Base-by-base conservation (phyloP, 2,888 invertebrate species). In the Cremastinae sp. region DNA sequence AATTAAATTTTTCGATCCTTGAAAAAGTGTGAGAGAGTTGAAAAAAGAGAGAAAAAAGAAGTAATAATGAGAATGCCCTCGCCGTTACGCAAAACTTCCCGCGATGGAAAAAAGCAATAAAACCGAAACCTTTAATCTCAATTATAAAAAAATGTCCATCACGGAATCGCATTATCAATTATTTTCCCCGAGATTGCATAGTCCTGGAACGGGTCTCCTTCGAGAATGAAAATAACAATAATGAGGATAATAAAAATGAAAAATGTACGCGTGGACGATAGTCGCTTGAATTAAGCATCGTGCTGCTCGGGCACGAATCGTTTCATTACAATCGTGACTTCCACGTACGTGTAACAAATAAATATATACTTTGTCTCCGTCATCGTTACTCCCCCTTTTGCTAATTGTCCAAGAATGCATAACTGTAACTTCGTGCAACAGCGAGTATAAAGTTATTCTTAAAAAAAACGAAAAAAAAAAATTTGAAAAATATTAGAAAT, bases 341-440 rank as follows among this genome's bases (percentile, higher is more conserved):
- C 41, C 28, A 69, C 59, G n/a, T 43, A 39, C 61, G 20, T 43
- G 37, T 43, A 7, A 56, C 16, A 37, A 39, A 20, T 49, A 43
- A 10, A 58, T 35, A 47, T 3, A 65, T 10, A 16, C 65, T 41
- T 10, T 39, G 5, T 53, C 51, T 65, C 16, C 45, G 58, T 58
- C 16, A 59, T 49, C 58, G 22, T 28, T 28, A 5, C 5, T 3
- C 28, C 5, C 28, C 28, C 28, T 5, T 5, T 28, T 5, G 64
- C 75, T 72, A 72, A 76, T 76, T 59, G 68, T 72, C 72, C 16
- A 72, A 51, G 66, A 61, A 66, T 43, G 55, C 56, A 56, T 47
- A 71, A 66, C 55, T 56, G 28, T 28, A 3, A 28, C 28, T 28
- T 28, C 5, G 5, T 28, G 28, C 5, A 28, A 28, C 10, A 7